These are phyloP conservation scores for Mycalesis mineus DNA, from an alignment of 2,888 invertebrate species.

Conservation along the genomic window DNA sequence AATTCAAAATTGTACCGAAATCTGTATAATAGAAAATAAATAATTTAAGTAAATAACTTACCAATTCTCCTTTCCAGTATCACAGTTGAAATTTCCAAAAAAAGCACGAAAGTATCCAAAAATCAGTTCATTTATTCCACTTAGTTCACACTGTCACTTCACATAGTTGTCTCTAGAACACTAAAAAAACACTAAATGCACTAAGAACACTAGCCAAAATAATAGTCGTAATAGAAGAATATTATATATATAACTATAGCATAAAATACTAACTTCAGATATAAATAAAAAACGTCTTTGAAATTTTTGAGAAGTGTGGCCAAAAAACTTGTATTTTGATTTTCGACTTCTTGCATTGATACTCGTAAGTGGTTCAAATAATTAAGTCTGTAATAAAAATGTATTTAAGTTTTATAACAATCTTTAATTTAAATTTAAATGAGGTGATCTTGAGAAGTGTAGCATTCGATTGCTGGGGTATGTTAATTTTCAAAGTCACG, in stretches of 20 bases:
- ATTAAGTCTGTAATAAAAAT: slow-evolving; percentile 6
- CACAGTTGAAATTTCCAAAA: slow-evolving; percentile 13
- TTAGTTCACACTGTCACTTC: slow-evolving; percentile 40
- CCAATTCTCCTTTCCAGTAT: slow-evolving; percentile 23
- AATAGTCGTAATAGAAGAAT: slow-evolving; percentile 67
- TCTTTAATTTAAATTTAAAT: too few relatives aligned
- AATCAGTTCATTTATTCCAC: slow-evolving; percentile 22
- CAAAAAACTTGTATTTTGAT: slow-evolving; percentile 7
- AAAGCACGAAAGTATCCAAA: slow-evolving; percentile 2
- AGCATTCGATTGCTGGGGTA: too few relatives aligned
- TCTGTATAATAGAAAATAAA: neutral
- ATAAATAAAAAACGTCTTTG: slow-evolving; percentile 59
- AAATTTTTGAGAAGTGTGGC: slow-evolving; percentile 44
- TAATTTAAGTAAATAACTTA: slow-evolving; percentile 19
- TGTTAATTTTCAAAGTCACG: too few relatives aligned
- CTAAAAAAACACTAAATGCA: slow-evolving; percentile 32
- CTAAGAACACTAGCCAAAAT: slow-evolving; percentile 47
- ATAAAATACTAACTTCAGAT: slow-evolving; percentile 62
- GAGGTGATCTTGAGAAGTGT: too few relatives aligned
- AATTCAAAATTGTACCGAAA: too few relatives aligned
- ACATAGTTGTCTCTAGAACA: slow-evolving; percentile 48
- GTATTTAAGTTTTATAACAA: neutral
- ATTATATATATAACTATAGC: slow-evolving; percentile 59
- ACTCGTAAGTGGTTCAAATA: neutral
- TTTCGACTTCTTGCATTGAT: slow-evolving; percentile 28